Base-by-base conservation (phyloP, 2,888 invertebrate species). In the Troglohyphantes excavatus region DNA sequence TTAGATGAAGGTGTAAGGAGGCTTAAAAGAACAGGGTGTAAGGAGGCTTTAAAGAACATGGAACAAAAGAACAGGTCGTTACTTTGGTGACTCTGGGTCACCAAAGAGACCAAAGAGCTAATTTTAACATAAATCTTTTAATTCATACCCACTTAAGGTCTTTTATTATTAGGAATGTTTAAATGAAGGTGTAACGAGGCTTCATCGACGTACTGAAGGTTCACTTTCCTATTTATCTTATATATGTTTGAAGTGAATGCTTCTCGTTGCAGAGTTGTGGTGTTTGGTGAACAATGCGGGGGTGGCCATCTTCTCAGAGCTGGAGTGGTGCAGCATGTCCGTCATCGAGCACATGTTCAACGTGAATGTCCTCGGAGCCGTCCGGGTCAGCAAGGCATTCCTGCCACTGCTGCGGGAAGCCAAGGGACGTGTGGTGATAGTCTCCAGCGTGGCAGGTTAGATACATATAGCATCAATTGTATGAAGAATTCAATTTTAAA, bases 221-320 rank as follows among this genome's bases (percentile, higher is more conserved):
- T 27, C 2, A 7, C 17, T 17, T 13, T 17, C 27, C 17, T 67
- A 17, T 5, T 5, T 23, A 27, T 7, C 27, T 0, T 67, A 0
- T 63, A 23, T 21, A 11, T 11, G 9, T 11, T n/a, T 6, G 23
- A 26, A 23, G 5, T 2, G 23, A 13, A 29, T 6, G 43, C 7
- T 68, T 29, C 63, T 67, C 17, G 21, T 90, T 67, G 2, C 29
- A 94, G 94, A 92, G 39, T 91, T 95, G 21, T 94, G 94, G 94
- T 94, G 93, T 2, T 91, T 95, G n/a, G 94, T 95, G 3, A 94
- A 94, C 93, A 95, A 94, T 92, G 94, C 95, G 2, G 94, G 94
- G 0, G 92, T 94, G 7, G 93, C 93, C 61, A 92, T 92, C 86
- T 93, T 93, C 72, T 94, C 94, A 0, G 94, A 94, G 79, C 93